Evolutionary conservation across 2,888 invertebrate genomes (phyloP).

Genomic region (Drosophila mulleri): DNA sequence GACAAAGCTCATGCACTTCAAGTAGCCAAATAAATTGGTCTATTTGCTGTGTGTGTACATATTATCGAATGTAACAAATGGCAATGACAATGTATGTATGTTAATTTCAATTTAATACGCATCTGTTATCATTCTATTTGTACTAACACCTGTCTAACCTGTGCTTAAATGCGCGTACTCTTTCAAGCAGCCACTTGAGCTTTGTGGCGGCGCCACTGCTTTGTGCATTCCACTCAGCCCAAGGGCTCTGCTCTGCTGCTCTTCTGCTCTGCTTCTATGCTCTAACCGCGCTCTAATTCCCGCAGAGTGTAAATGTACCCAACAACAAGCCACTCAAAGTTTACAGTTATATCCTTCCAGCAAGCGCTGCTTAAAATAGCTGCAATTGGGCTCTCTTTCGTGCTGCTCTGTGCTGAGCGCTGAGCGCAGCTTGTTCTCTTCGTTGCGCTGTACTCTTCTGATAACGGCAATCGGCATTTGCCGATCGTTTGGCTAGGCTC

Average conservation of each 20-base stretch:
- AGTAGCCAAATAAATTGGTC: slow-evolving; percentile 19
- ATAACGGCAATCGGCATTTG: slow-evolving; percentile 39
- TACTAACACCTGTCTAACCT: not conserved
- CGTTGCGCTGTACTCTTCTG: slow-evolving; percentile 34
- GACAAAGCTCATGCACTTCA: slow-evolving; percentile 33
- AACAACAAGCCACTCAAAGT: slow-evolving; percentile 7
- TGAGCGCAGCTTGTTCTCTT: slow-evolving; percentile 11
- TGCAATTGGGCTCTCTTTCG: slow-evolving; percentile 1
- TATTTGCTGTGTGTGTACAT: not conserved
- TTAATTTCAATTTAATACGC: not conserved
- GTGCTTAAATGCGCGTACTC: slow-evolving; percentile 37
- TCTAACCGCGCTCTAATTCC: slow-evolving; percentile 31
- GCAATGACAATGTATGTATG: not conserved
- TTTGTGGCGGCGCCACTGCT: slow-evolving; percentile 41
- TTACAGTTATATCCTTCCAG: slow-evolving; percentile 10
- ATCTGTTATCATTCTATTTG: not conserved
- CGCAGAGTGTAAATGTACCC: slow-evolving; percentile 11
- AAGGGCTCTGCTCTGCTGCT: slow-evolving; percentile 29
- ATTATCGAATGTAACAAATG: slow-evolving; percentile 4
- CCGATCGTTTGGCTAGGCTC: slow-evolving; percentile 37
- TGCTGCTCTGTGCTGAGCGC: not conserved
- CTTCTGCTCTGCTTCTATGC: slow-evolving; percentile 8
- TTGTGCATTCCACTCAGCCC: slow-evolving; percentile 34
- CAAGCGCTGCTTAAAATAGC: slow-evolving; percentile 4
- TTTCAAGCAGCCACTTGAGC: slow-evolving; percentile 42